phyloP scores from a whole-genome alignment of 2,113 vertebrate genomes.

The Perca schrenkii region DNA sequence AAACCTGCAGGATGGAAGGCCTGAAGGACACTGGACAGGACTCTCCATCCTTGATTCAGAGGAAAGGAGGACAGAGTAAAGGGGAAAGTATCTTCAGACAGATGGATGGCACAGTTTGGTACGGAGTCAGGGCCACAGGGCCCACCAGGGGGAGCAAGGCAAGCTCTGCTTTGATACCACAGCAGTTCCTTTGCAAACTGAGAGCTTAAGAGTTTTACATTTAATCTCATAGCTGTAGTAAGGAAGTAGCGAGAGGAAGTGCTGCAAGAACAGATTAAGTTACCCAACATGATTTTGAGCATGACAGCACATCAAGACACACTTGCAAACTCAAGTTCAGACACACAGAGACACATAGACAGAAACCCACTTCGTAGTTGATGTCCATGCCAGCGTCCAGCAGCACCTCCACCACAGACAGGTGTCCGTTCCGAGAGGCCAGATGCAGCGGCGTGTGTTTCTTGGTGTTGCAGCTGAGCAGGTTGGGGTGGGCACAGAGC shows the following conservation, averaged over 20 bases:
- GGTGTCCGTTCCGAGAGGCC: constrained; percentile 95
- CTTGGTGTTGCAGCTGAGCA: constrained; percentile 94
- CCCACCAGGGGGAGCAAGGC: constrained; percentile 57
- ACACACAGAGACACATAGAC: neutral
- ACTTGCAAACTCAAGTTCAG: constrained; percentile 7
- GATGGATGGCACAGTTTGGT: constrained; percentile 60
- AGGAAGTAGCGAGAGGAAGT: constrained; percentile 63
- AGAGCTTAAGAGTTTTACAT: constrained; percentile 61
- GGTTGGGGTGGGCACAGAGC: constrained; percentile 94
- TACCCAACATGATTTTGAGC: constrained; percentile 32
- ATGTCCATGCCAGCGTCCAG: constrained; percentile 97
- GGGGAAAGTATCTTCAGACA: constrained; percentile 32
- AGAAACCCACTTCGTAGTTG: constrained; percentile 92
- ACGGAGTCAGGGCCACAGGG: constrained; percentile 31
- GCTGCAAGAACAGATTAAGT: constrained; percentile 59
- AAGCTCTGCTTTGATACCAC: constrained; percentile 35
- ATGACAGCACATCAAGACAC: constrained; percentile 42
- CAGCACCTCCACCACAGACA: constrained; percentile 92
- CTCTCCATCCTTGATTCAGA: constrained; percentile 27
- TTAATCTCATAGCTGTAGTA: constrained; percentile 53
- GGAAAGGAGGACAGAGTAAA: constrained; percentile 49
- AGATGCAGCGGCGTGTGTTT: constrained; percentile 96
- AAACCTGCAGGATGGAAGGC: constrained; percentile 64
- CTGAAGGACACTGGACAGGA: constrained; percentile 47
- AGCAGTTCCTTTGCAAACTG: constrained; percentile 38